These are phyloP conservation scores for Drosophila mayri DNA, from an alignment of 1,140 invertebrate species.

Conservation along the genomic window DNA sequence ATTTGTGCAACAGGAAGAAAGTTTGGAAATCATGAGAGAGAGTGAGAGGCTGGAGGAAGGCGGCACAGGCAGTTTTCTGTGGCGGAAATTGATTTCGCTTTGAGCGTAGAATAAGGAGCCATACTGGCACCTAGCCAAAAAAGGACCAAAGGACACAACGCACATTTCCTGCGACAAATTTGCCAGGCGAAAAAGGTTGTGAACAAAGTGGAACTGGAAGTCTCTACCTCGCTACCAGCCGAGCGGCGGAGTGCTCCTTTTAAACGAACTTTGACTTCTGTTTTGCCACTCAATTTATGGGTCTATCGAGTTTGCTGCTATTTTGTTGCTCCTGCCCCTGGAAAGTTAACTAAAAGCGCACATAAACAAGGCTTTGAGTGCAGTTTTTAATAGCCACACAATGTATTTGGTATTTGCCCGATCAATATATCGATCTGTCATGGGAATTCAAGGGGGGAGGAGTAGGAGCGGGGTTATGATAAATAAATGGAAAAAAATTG, in stretches of 20 bases:
- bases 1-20: slow-evolving; percentile 82
- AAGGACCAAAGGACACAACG: slow-evolving; percentile 59
- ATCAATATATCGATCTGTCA: slow-evolving; percentile 38
- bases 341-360: slow-evolving; percentile 75
- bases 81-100: slow-evolving; percentile 80
- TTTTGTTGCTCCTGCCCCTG: neutral
- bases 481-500: slow-evolving; percentile 54
- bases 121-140: slow-evolving; percentile 53
- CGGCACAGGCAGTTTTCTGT: slow-evolving; percentile 52
- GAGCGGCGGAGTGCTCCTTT: slow-evolving; percentile 47
- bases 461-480: slow-evolving; percentile 23
- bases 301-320: slow-evolving; percentile 72
- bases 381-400: slow-evolving; percentile 74
- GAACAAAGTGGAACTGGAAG: slow-evolving; percentile 22
- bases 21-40: slow-evolving; percentile 26
- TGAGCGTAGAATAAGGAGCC: slow-evolving; percentile 59
- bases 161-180: slow-evolving; percentile 82
- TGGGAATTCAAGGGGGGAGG: slow-evolving; percentile 16
- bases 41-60: neutral
- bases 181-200: slow-evolving; percentile 61
- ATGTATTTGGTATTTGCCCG: slow-evolving; percentile 53
- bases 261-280: slow-evolving; percentile 77
- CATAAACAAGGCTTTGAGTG: slow-evolving; percentile 75
- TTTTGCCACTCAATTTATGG: slow-evolving; percentile 78
- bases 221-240: neutral